Base-by-base conservation (phyloP, 2,888 invertebrate species). In the Crocallis elinguaria region DNA sequence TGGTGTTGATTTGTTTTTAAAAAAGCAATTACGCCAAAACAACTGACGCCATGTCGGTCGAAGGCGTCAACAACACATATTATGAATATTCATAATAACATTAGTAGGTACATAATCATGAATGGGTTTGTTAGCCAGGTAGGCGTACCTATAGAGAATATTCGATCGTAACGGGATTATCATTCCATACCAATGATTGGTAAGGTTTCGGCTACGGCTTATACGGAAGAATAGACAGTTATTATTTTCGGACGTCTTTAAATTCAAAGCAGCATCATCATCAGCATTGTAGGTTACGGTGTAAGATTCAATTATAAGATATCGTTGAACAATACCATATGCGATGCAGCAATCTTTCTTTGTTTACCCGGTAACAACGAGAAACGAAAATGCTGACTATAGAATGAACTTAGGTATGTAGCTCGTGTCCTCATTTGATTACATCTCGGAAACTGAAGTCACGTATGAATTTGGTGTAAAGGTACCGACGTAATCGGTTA, bases 241-340 rank as follows among this genome's bases (percentile, higher is more conserved):
- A 54, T 52, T 45, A 54, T 61, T 39, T 57, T 54, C 42, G 44
- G 54, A 48, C 55, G 49, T 56, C 56, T 60, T 52, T 36, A 57
- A 67, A 66, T 71, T 66, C 67, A 66, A 64, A 60, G 64, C 67
- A 63, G 69, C 67, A 69, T 59, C 62, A 58, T 67, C 66, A 68
- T 63, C 64, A 68, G 67, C 67, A 69, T 74, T 75, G 71, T 79
- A 76, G 78, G 79, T 77, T 81, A 77, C 75, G 66, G 69, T 77
- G 72, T 79, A 74, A 88, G 86, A 88, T 89, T 86, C 80, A 84
- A 86, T 87, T 86, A 80, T 68, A 67, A 77, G 88, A 88, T 87
- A 87, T 75, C 75, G 66, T 62, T 75, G 74, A 86, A 88, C 86
- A 87, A 86, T 84, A 79, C 81, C 73, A 78, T 73, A 75, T 71